Evolutionary conservation across 1,140 invertebrate species (phyloP), one percentile per base, ranked within the genome.

Genomic region (Epicauta chinensis): DNA sequence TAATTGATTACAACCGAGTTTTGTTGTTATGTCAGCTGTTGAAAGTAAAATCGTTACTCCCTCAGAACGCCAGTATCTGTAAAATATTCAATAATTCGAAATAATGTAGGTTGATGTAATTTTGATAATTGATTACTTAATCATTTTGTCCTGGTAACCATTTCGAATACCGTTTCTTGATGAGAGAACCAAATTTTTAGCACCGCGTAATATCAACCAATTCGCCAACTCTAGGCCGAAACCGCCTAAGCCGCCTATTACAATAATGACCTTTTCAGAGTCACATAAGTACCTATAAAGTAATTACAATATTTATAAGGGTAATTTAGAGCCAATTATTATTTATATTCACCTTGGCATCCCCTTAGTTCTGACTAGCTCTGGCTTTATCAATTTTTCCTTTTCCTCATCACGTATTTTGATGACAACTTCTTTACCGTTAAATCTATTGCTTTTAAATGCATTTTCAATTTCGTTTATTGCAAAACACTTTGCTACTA

Each of bases 221-320:
- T n/a, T n/a, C n/a, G n/a, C n/a, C n/a, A n/a, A n/a, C n/a, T n/a
- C n/a, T n/a, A 97, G 73, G 29, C 92, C 93, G 68, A 97, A 93
- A 1, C 91, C 91, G 29, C 91, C 92, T 0, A 95, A 73, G 50
- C 93, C 93, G 31, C 92, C 82, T 2, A 77, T 71, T 1, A 84
- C 74, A 0, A 84, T 63, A 56, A 81, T 83, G 2, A 46, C 65
- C 45, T 81, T 75, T 14, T 75, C 78, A 1, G 81, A 34, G 15
- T 63, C 42, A 30, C 60, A 62, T 32, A 46, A 60, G 44, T 59
- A 68, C 49, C 61, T 65, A n/a, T n/a, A n/a, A n/a, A n/a, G n/a
- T n/a, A n/a, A n/a, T n/a, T n/a, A n/a, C n/a, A n/a, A n/a, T n/a
- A n/a, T n/a, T n/a, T n/a, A n/a, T n/a, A n/a, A n/a, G n/a, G n/a